These are phyloP conservation scores for Sebastes jordani DNA, from an alignment of 2,797 vertebrate species.

Conservation along the genomic window DNA sequence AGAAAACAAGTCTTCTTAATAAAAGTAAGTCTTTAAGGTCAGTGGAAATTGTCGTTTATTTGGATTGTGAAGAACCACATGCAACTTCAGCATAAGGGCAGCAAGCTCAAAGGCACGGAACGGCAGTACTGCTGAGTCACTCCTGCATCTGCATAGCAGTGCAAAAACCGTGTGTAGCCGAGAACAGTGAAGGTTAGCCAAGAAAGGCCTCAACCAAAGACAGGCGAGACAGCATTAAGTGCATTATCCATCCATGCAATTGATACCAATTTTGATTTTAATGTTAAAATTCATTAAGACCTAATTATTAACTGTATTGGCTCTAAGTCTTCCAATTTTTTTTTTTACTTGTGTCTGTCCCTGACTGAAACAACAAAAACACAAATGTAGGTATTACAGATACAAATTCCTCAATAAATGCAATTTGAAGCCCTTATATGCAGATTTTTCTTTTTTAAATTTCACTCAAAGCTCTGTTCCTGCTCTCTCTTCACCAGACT, in stretches of 20 bases:
- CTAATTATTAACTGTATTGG: neutral
- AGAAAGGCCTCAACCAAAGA: neutral
- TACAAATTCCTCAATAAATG: neutral
- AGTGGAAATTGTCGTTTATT: neutral
- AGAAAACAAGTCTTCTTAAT: neutral
- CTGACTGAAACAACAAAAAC: slow-evolving; percentile 38
- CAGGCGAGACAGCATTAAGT: neutral
- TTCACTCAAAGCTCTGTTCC: neutral
- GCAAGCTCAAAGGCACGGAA: neutral
- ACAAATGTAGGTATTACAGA: neutral
- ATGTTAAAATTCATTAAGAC: neutral
- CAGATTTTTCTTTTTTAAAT: neutral
- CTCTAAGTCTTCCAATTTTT: neutral
- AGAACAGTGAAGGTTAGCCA: slow-evolving; percentile 14
- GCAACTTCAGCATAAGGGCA: neutral
- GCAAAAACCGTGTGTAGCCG: neutral
- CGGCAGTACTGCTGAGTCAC: slow-evolving; percentile 63
- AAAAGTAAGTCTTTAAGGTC: neutral
- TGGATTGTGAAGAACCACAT: neutral
- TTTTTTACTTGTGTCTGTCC: slow-evolving; percentile 53
- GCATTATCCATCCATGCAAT: slow-evolving; percentile 4
- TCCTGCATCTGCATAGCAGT: slow-evolving; percentile 40
- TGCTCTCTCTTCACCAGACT: neutral
- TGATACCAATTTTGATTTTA: neutral
- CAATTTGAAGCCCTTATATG: neutral